Evolutionary conservation across 2,888 invertebrate species (phyloP), one percentile per base, ranked within the genome.

Genomic region (Alentia gelatinosa): DNA sequence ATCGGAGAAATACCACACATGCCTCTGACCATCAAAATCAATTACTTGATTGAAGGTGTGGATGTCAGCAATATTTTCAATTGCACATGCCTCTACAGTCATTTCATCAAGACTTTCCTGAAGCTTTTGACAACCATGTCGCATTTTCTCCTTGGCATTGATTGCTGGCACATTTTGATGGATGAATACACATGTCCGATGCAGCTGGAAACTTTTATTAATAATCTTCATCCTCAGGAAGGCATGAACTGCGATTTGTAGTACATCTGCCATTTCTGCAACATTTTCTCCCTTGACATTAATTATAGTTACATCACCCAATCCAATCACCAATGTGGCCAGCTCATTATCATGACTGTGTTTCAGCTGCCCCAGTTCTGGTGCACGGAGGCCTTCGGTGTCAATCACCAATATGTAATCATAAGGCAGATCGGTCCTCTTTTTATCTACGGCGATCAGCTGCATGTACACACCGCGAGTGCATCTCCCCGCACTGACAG

Each of bases 121-220:
- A 15, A 91, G 47, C 56, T 91, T 90, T n/a, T 83, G n/a, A 26
- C 56, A 42, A 23, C 86, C 91, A 63, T 35, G 68, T 5, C 35
- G 39, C 84, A 91, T 50, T 30, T 89, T 88, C 23, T 90, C 91
- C n/a, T 50, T 90, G n/a, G 91, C 90, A 35, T 40, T 79, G 79
- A 91, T 50, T 5, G 90, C 90, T 19, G 91, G 37, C 3, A 91
- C 91, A 90, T 91, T 91, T 37, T 91, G 90, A 39, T 91, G 91
- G 33, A 90, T 86, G 40, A 91, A 91, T 26, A 91, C 47, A 75
- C 91, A 91, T 47, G 79, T 79, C 5, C 79, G 79, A 39, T 79
- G 79, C 79, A 79, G 15, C 79, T 79, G 79, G 23, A 79, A 79
- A 26, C 39, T 79, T 19, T 39, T 35, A 23, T 79, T 79, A 7